phyloP scores from a whole-genome alignment of 2,797 vertebrate species.

The Sciurus carolinensis region DNA sequence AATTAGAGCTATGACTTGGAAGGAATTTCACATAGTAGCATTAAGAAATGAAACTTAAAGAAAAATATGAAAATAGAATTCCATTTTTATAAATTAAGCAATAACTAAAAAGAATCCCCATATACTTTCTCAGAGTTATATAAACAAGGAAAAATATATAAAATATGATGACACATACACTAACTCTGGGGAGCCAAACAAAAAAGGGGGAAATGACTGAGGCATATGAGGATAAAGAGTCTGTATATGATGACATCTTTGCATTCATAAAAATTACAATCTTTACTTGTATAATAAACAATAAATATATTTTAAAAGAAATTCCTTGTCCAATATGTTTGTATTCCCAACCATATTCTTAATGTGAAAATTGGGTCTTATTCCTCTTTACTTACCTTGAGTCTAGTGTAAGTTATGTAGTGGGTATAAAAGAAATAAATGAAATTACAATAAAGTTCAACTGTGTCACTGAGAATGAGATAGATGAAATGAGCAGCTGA shows the following conservation, averaged over 20 bases:
- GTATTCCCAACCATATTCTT: not conserved
- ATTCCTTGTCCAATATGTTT: not conserved
- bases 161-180: not conserved
- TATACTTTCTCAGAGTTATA: conserved; percentile 1
- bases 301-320: conserved; percentile 54
- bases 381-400: conserved; percentile 27
- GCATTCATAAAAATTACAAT: conserved; percentile 37
- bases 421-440: conserved; percentile 38
- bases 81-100: conserved; percentile 36
- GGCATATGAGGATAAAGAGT: not conserved
- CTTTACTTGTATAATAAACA: conserved; percentile 4
- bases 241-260: not conserved
- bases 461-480: not conserved
- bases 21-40: not conserved
- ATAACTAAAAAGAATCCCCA: conserved; percentile 34
- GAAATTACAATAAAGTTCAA: conserved; percentile 16
- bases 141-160: conserved; percentile 35
- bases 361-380: not conserved
- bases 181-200: not conserved
- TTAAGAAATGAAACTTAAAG: conserved; percentile 44
- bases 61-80: conserved; percentile 38
- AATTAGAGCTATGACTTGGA: conserved; percentile 50
- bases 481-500: not conserved
- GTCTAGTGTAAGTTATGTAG: not conserved
- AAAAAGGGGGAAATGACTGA: not conserved